phyloP scores from a whole-genome alignment of 2,113 vertebrate genomes.

The Mus pahari region DNA sequence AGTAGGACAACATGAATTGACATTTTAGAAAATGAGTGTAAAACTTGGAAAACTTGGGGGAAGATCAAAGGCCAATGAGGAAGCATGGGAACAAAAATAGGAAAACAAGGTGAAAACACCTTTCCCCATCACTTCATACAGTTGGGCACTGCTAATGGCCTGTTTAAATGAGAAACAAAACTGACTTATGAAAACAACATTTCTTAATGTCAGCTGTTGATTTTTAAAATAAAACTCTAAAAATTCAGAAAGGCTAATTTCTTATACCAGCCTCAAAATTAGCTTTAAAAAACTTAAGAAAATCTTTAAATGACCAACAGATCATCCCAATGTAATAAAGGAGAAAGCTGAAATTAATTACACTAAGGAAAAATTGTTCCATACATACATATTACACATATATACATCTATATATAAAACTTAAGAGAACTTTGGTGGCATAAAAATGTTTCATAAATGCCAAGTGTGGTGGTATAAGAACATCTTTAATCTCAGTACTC shows the following conservation, averaged over 20 bases:
- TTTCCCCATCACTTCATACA: neutral
- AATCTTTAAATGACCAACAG: neutral
- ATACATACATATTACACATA: neutral
- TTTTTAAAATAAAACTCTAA: constrained; percentile 9
- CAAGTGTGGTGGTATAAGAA: neutral
- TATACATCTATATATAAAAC: neutral
- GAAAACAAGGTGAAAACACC: neutral
- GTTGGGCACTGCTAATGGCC: neutral
- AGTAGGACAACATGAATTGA: neutral
- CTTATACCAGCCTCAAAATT: neutral
- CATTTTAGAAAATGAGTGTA: neutral
- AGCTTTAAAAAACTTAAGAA: constrained; percentile 16
- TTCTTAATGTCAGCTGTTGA: neutral
- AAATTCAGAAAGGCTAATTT: neutral
- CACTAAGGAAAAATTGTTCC: neutral
- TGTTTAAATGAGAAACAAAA: constrained; percentile 14
- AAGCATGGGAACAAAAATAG: neutral
- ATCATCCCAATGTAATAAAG: constrained; percentile 17
- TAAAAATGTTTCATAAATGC: constrained; percentile 33
- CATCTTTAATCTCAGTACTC: neutral
- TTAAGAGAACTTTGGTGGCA: neutral
- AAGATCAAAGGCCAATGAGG: neutral
- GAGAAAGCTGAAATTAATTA: neutral
- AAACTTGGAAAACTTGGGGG: neutral
- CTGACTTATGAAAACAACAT: neutral